These are phyloP conservation scores for Perodicticus potto DNA, from an alignment of 2,797 vertebrate species.

Conservation along the genomic window DNA sequence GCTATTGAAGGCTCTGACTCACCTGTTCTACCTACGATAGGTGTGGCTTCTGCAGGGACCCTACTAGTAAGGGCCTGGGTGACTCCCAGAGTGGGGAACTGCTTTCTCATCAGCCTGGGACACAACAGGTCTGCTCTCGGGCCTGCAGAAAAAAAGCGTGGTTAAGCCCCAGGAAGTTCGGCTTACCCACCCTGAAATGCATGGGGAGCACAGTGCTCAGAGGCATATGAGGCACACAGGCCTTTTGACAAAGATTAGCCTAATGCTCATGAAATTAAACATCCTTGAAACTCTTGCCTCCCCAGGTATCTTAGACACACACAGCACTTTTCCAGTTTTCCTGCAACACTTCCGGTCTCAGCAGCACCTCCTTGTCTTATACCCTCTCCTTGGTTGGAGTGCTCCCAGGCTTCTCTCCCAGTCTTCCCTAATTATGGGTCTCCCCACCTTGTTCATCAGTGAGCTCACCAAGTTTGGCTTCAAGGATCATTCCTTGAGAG, in stretches of 20 bases:
- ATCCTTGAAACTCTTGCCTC: not conserved
- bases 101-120: constrained; percentile 17
- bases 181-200: not conserved
- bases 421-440: not conserved
- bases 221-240: not conserved
- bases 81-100: not conserved
- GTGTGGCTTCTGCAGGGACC: constrained; percentile 61
- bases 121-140: not conserved
- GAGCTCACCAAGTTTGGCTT: constrained; percentile 12
- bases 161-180: not conserved
- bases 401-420: not conserved
- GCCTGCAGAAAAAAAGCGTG: not conserved
- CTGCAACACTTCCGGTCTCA: not conserved
- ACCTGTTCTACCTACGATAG: constrained; percentile 31
- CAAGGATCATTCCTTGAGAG: constrained; percentile 1
- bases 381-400: not conserved
- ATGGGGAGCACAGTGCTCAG: not conserved
- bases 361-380: not conserved
- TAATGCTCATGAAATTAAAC: not conserved
- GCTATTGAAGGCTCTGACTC: constrained; percentile 70
- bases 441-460: not conserved
- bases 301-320: not conserved
- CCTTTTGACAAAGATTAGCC: not conserved
- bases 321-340: constrained; percentile 1
- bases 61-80: not conserved